Evolutionary conservation across 2,888 invertebrate species (phyloP).

Genomic region (Acanthoscelides obtectus): DNA sequence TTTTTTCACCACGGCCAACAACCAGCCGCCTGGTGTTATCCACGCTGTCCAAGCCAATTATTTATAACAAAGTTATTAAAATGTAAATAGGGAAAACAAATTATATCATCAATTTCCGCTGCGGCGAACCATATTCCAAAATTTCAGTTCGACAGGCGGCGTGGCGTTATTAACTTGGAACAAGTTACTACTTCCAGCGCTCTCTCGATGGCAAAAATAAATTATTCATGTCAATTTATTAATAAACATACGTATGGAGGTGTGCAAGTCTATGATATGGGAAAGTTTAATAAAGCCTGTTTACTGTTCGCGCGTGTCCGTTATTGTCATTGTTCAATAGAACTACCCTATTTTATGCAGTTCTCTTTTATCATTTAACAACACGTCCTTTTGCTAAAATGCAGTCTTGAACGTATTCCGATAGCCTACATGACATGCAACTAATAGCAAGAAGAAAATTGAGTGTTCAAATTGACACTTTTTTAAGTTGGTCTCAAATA

Average conservation of each 20-base stretch:
- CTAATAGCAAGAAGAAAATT: too few relatives aligned
- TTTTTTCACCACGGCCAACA: constrained; percentile 1
- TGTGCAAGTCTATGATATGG: neutral
- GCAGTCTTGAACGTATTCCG: too few relatives aligned
- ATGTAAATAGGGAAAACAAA: constrained; percentile 20
- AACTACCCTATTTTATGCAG: neutral
- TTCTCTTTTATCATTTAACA: neutral
- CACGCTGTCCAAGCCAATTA: constrained; percentile 5
- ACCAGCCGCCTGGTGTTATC: constrained; percentile 1
- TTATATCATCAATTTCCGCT: constrained; percentile 19
- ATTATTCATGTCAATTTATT: neutral
- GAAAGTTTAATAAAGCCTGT: neutral
- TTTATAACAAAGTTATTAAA: constrained; percentile 16
- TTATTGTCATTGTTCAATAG: neutral
- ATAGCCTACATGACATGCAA: too few relatives aligned
- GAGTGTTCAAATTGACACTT: too few relatives aligned
- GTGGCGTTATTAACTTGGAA: neutral
- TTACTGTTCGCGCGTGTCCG: neutral
- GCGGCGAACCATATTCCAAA: constrained; percentile 16
- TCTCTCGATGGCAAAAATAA: neutral
- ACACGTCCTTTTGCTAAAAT: too few relatives aligned
- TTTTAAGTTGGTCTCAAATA: too few relatives aligned
- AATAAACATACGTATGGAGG: neutral
- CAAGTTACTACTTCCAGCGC: neutral
- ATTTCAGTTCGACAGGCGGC: constrained; percentile 4